Evolutionary conservation across 2,797 vertebrate genomes (phyloP).

Genomic region (Cyclopterus lumpus): DNA sequence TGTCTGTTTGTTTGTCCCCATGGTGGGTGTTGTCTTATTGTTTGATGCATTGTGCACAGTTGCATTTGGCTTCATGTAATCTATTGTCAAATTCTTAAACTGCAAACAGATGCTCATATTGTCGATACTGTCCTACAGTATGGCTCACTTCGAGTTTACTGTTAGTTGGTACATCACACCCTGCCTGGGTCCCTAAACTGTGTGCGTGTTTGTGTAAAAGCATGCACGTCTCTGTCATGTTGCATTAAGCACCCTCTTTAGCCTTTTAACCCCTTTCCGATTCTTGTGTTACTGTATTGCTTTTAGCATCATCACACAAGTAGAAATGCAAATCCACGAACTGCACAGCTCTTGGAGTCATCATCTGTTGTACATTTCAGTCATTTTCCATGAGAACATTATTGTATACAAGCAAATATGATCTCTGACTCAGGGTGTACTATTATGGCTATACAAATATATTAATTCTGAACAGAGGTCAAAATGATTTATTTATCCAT

Average conservation of each 20-base stretch:
- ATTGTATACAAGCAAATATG: neutral
- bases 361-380: constrained; percentile 1
- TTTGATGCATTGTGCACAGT: constrained; percentile 9
- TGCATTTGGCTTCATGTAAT: constrained; percentile 15
- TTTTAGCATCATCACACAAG: neutral
- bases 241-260: neutral
- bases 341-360: neutral
- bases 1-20: constrained; percentile 26
- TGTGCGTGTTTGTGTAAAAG: neutral
- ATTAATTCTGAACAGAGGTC: neutral
- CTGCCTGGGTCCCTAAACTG: neutral
- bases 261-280: neutral
- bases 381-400: constrained; percentile 12
- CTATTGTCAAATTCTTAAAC: constrained; percentile 12
- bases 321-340: neutral
- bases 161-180: neutral
- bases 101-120: constrained; percentile 6
- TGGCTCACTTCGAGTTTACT: neutral
- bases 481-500: neutral
- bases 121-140: neutral
- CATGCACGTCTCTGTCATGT: neutral
- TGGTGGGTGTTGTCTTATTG: neutral
- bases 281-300: neutral
- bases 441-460: neutral
- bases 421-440: constrained; percentile 5